These are phyloP conservation scores for Pammene aurita DNA, from an alignment of 2,888 invertebrate species.

Conservation along the genomic window DNA sequence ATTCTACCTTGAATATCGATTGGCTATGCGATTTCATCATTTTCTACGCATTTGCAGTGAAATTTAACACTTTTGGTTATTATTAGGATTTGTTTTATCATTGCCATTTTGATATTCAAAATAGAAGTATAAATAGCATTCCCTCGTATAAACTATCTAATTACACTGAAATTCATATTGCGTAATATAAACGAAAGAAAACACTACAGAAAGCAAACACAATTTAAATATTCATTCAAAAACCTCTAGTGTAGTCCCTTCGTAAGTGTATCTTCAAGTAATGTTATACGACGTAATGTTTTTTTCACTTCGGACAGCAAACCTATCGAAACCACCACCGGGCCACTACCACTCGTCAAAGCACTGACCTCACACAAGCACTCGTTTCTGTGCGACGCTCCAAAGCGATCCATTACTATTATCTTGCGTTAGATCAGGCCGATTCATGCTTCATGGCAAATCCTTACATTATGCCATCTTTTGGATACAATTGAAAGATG, in stretches of 20 bases:
- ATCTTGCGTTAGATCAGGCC: conserved; percentile 34
- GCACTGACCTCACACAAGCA: conserved; percentile 36
- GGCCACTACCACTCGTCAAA: conserved; percentile 19
- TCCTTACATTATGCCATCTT: conserved; percentile 4
- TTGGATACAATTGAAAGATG: conserved; percentile 25
- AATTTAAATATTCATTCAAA: conserved; percentile 14
- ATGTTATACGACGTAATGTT: conserved; percentile 6
- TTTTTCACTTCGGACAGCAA: neutral
- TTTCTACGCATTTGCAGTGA: neutral
- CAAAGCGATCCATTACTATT: neutral
- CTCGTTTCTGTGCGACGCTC: neutral
- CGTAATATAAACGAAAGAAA: conserved; percentile 1
- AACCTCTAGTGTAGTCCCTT: conserved; percentile 1
- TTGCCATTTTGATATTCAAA: conserved; percentile 23
- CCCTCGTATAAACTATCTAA: conserved; percentile 7
- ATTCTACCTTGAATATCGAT: conserved; percentile 26
- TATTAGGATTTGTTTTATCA: too few relatives aligned
- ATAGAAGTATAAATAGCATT: conserved; percentile 2
- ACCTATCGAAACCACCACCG: conserved; percentile 45
- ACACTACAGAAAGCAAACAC: conserved; percentile 32
- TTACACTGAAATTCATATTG: neutral
- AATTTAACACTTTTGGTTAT: neutral
- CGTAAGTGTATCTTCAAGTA: too few relatives aligned
- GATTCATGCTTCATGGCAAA: conserved; percentile 42
- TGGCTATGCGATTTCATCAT: neutral